Evolutionary conservation across 2,888 invertebrate genomes (phyloP).

Genomic region (Noctua comes): DNA sequence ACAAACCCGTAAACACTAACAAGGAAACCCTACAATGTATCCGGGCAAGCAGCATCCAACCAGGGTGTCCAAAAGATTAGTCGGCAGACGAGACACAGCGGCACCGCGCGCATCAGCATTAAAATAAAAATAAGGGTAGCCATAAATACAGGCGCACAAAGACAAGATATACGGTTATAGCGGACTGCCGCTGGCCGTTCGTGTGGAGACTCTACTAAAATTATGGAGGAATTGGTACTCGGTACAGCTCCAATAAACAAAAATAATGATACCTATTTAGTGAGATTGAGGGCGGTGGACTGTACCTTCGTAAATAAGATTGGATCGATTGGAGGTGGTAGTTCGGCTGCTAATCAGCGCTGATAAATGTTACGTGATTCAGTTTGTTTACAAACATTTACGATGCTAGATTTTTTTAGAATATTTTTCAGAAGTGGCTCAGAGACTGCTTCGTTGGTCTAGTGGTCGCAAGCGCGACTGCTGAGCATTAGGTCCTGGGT

Average conservation of each 20-base stretch:
- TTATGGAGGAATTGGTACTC: conserved; percentile 70
- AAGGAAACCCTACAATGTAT: conserved; percentile 50
- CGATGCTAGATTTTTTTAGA: background rate
- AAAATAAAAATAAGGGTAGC: conserved; percentile 90
- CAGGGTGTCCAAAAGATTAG: conserved; percentile 81
- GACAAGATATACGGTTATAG: conserved; percentile 90
- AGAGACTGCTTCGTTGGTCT: too few species aligned
- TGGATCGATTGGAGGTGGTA: conserved; percentile 25
- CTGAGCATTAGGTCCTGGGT: too few species aligned
- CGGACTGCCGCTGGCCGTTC: conserved; percentile 78
- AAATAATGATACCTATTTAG: conserved; percentile 68
- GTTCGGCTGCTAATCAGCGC: conserved; percentile 25
- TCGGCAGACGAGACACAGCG: conserved; percentile 83
- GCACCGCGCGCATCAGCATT: conserved; percentile 90
- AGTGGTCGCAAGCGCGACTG: too few species aligned
- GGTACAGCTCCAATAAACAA: conserved; percentile 66
- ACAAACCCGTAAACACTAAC: conserved; percentile 31
- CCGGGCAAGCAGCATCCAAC: conserved; percentile 41
- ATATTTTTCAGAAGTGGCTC: background rate
- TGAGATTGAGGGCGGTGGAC: conserved; percentile 53
- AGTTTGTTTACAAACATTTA: background rate
- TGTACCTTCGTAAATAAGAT: conserved; percentile 50
- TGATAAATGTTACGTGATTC: conserved; percentile 17
- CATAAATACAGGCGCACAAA: conserved; percentile 88
- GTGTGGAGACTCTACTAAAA: conserved; percentile 70